phyloP scores from a whole-genome alignment of 2,113 vertebrate genomes.

The Toxotes chatareus region DNA sequence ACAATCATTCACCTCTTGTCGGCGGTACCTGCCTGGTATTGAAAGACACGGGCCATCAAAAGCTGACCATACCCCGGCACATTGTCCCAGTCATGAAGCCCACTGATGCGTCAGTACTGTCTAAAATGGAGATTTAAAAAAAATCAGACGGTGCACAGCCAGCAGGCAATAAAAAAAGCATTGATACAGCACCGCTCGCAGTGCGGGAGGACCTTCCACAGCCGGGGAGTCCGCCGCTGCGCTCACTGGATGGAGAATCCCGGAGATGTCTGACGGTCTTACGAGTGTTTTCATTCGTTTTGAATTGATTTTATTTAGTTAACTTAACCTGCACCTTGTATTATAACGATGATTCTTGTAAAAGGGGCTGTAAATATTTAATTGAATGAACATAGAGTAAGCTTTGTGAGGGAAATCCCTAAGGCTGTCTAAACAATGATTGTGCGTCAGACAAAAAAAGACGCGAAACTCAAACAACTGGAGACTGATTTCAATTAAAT shows the following conservation, averaged over 20 bases:
- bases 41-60: constrained; percentile 67
- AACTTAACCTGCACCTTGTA: too few species aligned
- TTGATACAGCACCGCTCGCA: constrained; percentile 80
- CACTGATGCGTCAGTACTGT: constrained; percentile 71
- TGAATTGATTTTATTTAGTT: not conserved
- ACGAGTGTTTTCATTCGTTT: not conserved
- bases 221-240: constrained; percentile 19
- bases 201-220: constrained; percentile 82
- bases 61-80: constrained; percentile 63
- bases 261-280: not conserved
- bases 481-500: not conserved
- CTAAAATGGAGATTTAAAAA: constrained; percentile 76
- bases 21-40: constrained; percentile 79
- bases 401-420: not conserved
- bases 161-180: constrained; percentile 49
- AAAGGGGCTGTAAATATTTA: not conserved
- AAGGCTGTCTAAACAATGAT: not conserved
- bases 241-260: not conserved
- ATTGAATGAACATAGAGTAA: not conserved
- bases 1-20: constrained; percentile 70
- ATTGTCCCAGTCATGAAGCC: constrained; percentile 68
- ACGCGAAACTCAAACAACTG: not conserved
- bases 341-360: not conserved
- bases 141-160: constrained; percentile 48
- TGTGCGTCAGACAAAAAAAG: not conserved